These are phyloP conservation scores for Arctia plantaginis DNA, from an alignment of 2,888 invertebrate genomes.

Conservation along the genomic window DNA sequence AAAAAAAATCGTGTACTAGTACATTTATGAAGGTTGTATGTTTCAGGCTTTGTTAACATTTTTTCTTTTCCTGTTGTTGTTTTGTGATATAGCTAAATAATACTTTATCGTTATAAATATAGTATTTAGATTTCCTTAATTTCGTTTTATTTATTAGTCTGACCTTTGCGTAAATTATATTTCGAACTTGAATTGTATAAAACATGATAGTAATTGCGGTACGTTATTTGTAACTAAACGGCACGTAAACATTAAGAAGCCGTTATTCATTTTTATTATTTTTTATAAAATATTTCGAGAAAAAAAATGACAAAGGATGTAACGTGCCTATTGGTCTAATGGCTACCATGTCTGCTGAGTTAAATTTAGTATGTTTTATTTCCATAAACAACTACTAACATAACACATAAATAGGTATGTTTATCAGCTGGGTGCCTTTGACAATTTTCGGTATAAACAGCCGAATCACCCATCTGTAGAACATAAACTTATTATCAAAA, in stretches of 20 bases:
- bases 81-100: not conserved
- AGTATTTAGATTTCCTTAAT: conserved; percentile 1
- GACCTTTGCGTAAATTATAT: conserved; percentile 4
- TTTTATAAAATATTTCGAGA: not conserved
- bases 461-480: too few relatives aligned
- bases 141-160: not conserved
- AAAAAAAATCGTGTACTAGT: not conserved
- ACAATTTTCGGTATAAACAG: too few relatives aligned
- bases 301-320: not conserved
- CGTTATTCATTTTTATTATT: not conserved
- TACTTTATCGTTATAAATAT: not conserved
- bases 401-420: not conserved
- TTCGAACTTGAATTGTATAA: not conserved
- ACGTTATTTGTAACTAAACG: not conserved
- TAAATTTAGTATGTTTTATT: not conserved
- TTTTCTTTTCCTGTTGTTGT: conserved; percentile 1
- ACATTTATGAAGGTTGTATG: not conserved
- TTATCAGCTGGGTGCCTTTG: not conserved
- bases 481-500: too few relatives aligned
- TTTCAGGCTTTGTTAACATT: conserved; percentile 4
- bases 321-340: not conserved
- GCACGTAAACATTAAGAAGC: not conserved
- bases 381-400: not conserved
- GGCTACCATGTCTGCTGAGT: not conserved
- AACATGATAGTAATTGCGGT: not conserved